Evolutionary conservation across 2,113 vertebrate genomes (phyloP), one percentile per base, ranked within the genome.

Genomic region (Centrocercus urophasianus): DNA sequence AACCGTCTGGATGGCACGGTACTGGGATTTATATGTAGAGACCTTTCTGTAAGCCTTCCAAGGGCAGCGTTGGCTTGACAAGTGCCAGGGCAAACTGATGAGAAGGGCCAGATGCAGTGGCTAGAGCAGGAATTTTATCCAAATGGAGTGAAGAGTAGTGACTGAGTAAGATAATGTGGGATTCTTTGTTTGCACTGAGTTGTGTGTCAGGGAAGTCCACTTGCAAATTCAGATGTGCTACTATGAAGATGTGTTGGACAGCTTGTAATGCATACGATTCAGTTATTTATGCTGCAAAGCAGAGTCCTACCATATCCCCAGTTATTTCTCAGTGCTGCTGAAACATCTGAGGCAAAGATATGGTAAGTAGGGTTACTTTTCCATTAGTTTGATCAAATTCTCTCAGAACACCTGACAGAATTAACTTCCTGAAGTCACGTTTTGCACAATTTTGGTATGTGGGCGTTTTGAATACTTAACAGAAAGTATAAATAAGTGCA

Each of bases 1-100:
- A 99, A 98, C 95, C 98, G 99, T 67, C 98, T 99, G 4, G 99
- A 99, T 92, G 95, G 96, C 97, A 98, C 88, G 98, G 99, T 99
- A 97, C 18, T 17, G 40, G 34, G 28, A 63, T 67, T 91, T 91
- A 91, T 80, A 16, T 8, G n/a, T 10, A 15, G 48, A 67, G 47
- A 8, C n/a, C 7, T 71, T 36, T 24, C n/a, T 64, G 10, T 28
- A 10, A 42, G 40, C 63, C 45, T 75, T 18, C 38, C 32, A 32
- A 25, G 32, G 74, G 28, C 38, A 24, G 0, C 2, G 13, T 24
- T 38, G 61, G 5, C 64, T 77, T 81, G 69, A 24, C n/a, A 47
- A 13, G 45, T 36, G 25, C 21, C 32, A 30, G 73, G 59, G 59
- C 69, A 65, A 64, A 32, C 0, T 67, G 79, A 24, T 9, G 32